Evolutionary conservation across 1,140 invertebrate genomes (phyloP), one percentile per base, ranked within the genome.

Genomic region (Brachionus manjavacas): DNA sequence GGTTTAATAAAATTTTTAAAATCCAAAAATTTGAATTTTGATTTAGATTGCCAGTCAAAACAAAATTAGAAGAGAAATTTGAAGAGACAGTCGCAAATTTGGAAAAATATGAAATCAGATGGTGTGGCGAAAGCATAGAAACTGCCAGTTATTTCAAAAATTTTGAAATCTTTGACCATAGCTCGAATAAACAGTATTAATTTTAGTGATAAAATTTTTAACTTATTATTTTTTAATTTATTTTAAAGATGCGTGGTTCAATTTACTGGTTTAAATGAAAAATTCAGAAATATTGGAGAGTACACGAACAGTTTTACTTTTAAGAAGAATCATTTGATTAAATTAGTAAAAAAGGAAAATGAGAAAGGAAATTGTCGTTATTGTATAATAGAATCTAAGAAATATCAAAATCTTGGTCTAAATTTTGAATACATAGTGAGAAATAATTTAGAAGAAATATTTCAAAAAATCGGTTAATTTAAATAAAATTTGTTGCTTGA

Each of bases 101-200:
- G 4, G 41, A 76, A 28, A 46, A 76, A 14, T 76, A 49, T 28
- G 43, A 49, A 76, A 25, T 76, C 7, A 49, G 7, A 23, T 49
- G 20, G 16, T 23, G 11, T 49, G 28, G 46, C n/a, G 23, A 43
- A n/a, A 76, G 20, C n/a, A n/a, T 49, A 14, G 39, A 46, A 25
- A 76, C 11, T 46, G 39, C 43, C 28, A 76, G 72, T 28, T 76
- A 76, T 76, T 76, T 76, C 35, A 72, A 43, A 72, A 72, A 72
- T 72, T 72, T 72, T 41, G 68, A 72, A 72, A 72, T 72, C 2
- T 39, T 72, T 2, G 68, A 72, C 23, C 35, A 0, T 2, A 16
- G 20, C n/a, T 39, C n/a, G 7, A 72, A 72, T 20, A 72, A 72
- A 41, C 43, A 41, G 68, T 72, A 41, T 68, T 14, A 41, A 39